A percentile compares a stretch with the other conserved stretches of the same genome.
phyloP scores from a whole-genome alignment of 2,888 invertebrate species.

The Phymatocera aterrima region DNA sequence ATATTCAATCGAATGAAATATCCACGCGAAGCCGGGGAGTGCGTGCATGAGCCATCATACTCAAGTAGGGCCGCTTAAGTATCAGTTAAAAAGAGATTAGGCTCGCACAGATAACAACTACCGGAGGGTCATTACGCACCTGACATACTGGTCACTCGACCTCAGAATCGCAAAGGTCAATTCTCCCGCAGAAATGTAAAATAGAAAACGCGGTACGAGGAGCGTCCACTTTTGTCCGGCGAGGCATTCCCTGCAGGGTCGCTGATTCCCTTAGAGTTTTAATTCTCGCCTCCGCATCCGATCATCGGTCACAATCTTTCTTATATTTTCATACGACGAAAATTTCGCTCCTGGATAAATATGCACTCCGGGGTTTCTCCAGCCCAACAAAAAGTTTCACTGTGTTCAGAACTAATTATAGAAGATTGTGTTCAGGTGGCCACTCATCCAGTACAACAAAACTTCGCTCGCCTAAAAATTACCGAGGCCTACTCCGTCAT shows the following conservation, averaged over 20 bases:
- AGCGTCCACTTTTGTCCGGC: neutral
- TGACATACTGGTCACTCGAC: slow-evolving; percentile 30
- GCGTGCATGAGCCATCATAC: neutral
- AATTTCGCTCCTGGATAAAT: too few species aligned
- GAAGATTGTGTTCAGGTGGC: slow-evolving; percentile 63
- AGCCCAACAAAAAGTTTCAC: neutral
- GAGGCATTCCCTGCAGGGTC: neutral
- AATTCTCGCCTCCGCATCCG: too few species aligned
- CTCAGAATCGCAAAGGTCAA: slow-evolving; percentile 36
- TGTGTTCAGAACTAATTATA: neutral
- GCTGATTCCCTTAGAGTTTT: neutral
- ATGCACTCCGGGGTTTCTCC: too few species aligned
- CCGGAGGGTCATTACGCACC: slow-evolving; percentile 31
- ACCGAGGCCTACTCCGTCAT: slow-evolving; percentile 71
- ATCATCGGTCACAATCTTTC: neutral
- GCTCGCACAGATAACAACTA: slow-evolving; percentile 15
- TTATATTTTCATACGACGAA: neutral
- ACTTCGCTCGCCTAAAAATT: slow-evolving; percentile 66
- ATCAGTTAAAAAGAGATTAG: slow-evolving; percentile 32
- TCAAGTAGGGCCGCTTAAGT: slow-evolving; percentile 2
- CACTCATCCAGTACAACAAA: slow-evolving; percentile 68
- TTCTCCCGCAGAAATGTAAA: slow-evolving; percentile 42
- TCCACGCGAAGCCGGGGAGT: too few species aligned
- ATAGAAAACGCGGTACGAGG: neutral
- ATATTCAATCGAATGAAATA: neutral